These are phyloP conservation scores for Monomorium pharaonis DNA, from an alignment of 1,140 invertebrate genomes.

Conservation along the genomic window DNA sequence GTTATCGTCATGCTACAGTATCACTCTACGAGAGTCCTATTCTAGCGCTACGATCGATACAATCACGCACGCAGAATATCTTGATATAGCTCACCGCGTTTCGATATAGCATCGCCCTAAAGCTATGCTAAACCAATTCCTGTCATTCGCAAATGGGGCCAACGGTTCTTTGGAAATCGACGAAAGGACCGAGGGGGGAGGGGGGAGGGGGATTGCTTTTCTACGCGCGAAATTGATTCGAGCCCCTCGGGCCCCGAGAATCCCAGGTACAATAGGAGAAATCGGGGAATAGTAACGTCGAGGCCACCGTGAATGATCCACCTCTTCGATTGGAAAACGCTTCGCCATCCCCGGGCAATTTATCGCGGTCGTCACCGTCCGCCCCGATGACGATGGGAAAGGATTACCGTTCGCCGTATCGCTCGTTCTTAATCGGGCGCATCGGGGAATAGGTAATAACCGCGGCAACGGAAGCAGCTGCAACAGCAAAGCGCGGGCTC, in stretches of 20 bases:
- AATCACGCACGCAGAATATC: conserved; percentile 6
- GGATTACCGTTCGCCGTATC: conserved; percentile 18
- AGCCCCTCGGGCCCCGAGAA: neutral
- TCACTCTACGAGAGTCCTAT: conserved; percentile 11
- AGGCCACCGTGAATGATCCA: conserved; percentile 1
- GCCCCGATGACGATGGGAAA: conserved; percentile 19
- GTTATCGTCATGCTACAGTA: neutral
- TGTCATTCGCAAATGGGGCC: neutral
- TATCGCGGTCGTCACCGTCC: conserved; percentile 1
- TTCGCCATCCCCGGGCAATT: conserved; percentile 5
- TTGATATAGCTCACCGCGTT: neutral
- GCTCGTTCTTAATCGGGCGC: conserved; percentile 46
- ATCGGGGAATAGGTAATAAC: conserved; percentile 56
- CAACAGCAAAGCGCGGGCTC: conserved; percentile 25
- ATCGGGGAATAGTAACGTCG: neutral
- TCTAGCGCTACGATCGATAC: conserved; percentile 40
- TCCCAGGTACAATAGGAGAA: conserved; percentile 16
- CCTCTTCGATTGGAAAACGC: conserved; percentile 23
- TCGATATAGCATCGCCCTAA: neutral
- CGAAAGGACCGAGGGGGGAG: neutral
- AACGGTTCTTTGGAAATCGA: conserved; percentile 2
- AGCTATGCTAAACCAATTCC: conserved; percentile 18
- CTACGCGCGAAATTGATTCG: conserved; percentile 14
- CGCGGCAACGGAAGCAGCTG: conserved; percentile 51
- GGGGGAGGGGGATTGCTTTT: neutral